These are phyloP conservation scores for Brenthis daphne DNA, from an alignment of 2,888 invertebrate species.

Conservation along the genomic window DNA sequence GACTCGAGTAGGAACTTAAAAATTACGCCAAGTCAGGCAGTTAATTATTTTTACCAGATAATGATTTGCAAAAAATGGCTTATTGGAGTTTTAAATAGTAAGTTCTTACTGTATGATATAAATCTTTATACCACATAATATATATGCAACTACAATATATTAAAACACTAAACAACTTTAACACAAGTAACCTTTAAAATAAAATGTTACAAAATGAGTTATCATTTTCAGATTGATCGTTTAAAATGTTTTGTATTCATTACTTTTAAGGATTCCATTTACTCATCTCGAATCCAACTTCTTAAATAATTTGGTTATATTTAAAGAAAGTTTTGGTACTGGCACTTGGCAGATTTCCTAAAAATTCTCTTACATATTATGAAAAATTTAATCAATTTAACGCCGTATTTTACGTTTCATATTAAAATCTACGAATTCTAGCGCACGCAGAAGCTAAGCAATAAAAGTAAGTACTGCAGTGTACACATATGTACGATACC, in stretches of 20 bases:
- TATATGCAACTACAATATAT: no score
- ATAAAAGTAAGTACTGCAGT: slow-evolving; percentile 23
- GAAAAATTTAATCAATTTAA: slow-evolving; percentile 1
- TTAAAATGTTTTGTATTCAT: neutral
- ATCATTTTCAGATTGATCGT: no score
- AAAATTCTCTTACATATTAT: neutral
- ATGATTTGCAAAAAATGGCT: slow-evolving; percentile 60
- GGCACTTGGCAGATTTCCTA: slow-evolving; percentile 9
- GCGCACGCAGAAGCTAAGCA: slow-evolving; percentile 9
- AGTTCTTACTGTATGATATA: neutral
- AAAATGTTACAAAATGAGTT: no score
- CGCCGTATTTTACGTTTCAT: slow-evolving; percentile 6
- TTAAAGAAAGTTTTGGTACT: neutral
- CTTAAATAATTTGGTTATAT: neutral
- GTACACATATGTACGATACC: slow-evolving; percentile 10
- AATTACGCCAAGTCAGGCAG: slow-evolving; percentile 68
- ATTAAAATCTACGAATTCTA: slow-evolving; percentile 13
- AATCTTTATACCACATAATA: neutral
- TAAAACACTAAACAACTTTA: no score
- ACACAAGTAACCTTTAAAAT: no score
- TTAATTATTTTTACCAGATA: slow-evolving; percentile 75
- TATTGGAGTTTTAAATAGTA: neutral
- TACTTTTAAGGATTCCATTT: neutral
- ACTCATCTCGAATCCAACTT: neutral
- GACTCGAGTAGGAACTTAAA: slow-evolving; percentile 26